Evolutionary conservation across 2,797 vertebrate genomes (phyloP).

Genomic region (Ficedula albicollis): DNA sequence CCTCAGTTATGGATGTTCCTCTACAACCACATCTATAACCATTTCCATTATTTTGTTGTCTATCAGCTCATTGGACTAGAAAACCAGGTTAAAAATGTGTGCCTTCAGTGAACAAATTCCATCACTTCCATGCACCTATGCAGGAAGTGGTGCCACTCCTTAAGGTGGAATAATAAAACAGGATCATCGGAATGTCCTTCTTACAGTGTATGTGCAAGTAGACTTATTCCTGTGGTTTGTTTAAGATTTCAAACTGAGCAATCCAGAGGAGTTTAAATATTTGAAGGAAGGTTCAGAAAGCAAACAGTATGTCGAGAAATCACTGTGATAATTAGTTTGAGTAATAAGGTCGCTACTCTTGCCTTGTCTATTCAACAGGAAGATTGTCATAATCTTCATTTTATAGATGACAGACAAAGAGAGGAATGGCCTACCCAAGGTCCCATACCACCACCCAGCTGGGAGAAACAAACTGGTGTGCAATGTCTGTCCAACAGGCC

Average conservation of each 20-base stretch:
- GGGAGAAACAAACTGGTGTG: not conserved
- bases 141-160: not conserved
- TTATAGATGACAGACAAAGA: not conserved
- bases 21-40: not conserved
- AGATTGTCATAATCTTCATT: not conserved
- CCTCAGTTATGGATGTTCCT: not conserved
- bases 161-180: not conserved
- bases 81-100: not conserved
- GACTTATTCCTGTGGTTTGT: not conserved
- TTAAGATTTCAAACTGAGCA: conserved; percentile 27
- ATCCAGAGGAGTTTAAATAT: conserved; percentile 17
- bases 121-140: not conserved
- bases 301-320: not conserved
- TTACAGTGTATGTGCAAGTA: not conserved
- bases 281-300: conserved; percentile 26
- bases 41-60: not conserved
- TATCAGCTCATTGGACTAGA: not conserved
- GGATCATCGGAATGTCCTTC: not conserved
- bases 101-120: not conserved
- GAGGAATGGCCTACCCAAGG: not conserved
- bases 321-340: not conserved
- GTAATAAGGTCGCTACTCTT: not conserved
- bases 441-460: not conserved
- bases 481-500: not conserved
- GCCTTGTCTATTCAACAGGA: not conserved